Evolutionary conservation across 2,797 vertebrate genomes (phyloP).

Genomic region (Odontamblyopus rebecca): DNA sequence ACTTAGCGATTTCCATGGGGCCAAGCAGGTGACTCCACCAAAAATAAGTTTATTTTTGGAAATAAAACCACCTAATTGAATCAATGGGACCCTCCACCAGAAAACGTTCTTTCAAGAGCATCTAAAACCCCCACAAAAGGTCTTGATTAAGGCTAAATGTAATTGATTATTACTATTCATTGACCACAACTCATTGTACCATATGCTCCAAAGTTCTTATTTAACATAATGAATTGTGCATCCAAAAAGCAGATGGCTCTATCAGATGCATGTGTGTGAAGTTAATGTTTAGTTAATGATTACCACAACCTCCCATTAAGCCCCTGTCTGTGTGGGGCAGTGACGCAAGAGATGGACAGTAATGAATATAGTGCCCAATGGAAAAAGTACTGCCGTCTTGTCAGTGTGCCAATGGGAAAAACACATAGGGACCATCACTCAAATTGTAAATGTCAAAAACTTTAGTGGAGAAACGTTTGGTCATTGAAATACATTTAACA

Average conservation of each 20-base stretch:
- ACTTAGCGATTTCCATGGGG: too few relatives aligned
- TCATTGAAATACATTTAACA: neutral
- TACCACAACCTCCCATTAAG: conserved; percentile 66
- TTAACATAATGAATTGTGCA: conserved; percentile 25
- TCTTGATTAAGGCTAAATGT: too few relatives aligned
- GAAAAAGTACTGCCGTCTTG: conserved; percentile 47
- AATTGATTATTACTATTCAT: neutral
- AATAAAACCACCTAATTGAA: too few relatives aligned
- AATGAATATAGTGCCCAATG: conserved; percentile 57
- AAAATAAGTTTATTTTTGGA: too few relatives aligned
- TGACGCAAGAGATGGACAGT: conserved; percentile 57
- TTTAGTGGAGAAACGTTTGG: neutral
- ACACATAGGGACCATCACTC: conserved; percentile 29
- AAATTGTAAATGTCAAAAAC: conserved; percentile 3
- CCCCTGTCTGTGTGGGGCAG: conserved; percentile 36
- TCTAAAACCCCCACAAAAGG: too few relatives aligned
- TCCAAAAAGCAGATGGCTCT: conserved; percentile 66
- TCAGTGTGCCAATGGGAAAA: conserved; percentile 50
- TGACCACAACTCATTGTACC: neutral
- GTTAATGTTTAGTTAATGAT: conserved; percentile 73
- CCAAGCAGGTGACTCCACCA: too few relatives aligned
- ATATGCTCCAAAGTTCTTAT: neutral
- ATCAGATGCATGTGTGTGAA: conserved; percentile 49
- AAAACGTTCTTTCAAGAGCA: too few relatives aligned
- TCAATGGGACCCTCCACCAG: too few relatives aligned